phyloP scores from a whole-genome alignment of 2,888 invertebrate species.

The Megamerina dolium region DNA sequence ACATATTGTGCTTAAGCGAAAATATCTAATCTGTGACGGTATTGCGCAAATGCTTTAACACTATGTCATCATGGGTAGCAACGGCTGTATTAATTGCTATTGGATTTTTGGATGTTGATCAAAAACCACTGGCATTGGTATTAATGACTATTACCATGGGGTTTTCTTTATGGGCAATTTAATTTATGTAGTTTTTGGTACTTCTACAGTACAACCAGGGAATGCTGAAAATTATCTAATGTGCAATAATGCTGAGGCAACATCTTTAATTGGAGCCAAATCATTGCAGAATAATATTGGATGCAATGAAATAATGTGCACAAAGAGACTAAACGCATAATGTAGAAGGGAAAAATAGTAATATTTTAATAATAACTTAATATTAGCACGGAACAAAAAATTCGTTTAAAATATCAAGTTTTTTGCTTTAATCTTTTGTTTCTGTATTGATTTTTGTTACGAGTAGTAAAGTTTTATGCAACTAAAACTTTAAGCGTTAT shows the following conservation, averaged over 20 bases:
- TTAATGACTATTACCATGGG: conserved; percentile 54
- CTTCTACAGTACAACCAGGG: conserved; percentile 63
- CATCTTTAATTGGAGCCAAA: too few species aligned
- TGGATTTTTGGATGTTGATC: conserved; percentile 47
- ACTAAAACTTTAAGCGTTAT: too few species aligned
- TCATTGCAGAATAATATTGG: too few species aligned
- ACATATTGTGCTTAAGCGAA: conserved; percentile 46
- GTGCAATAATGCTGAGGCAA: conserved; percentile 55
- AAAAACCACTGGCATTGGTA: conserved; percentile 46
- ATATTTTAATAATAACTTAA: too few species aligned
- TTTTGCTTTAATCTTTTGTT: too few species aligned
- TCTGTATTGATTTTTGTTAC: too few species aligned
- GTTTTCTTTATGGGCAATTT: conserved; percentile 63
- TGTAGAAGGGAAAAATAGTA: too few species aligned
- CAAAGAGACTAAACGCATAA: too few species aligned
- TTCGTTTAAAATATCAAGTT: too few species aligned
- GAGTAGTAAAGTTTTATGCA: too few species aligned
- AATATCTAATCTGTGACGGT: conserved; percentile 39
- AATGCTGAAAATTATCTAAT: conserved; percentile 54
- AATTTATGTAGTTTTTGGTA: conserved; percentile 63
- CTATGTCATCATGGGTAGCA: conserved; percentile 50
- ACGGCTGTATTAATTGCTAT: conserved; percentile 52
- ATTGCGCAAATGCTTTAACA: conserved; percentile 35
- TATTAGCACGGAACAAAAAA: too few species aligned
- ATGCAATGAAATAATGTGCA: too few species aligned